A percentile compares a stretch with the other conserved stretches of the same genome.
These are phyloP conservation scores for Catostomus latipinnis DNA, from an alignment of 2,797 vertebrate species.

Conservation along the genomic window DNA sequence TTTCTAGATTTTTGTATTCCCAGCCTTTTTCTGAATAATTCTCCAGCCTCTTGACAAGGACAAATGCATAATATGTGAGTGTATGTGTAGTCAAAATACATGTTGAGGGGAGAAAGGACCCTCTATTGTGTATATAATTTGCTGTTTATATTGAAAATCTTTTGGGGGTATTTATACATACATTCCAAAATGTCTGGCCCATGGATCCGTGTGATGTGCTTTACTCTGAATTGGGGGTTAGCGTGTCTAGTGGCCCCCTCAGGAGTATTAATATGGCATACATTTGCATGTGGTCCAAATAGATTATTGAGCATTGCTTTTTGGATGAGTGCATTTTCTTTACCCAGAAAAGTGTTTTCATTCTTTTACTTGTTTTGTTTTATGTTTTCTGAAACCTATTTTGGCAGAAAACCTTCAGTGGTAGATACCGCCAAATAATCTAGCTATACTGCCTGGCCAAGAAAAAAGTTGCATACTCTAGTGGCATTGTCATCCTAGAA, in stretches of 20 bases:
- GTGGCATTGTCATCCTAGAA: too few relatives aligned
- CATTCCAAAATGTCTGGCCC: slow-evolving; percentile 13
- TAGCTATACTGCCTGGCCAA: neutral
- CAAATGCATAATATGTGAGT: neutral
- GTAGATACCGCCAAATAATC: slow-evolving; percentile 1
- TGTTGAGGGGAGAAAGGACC: neutral
- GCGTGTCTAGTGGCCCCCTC: slow-evolving; percentile 34
- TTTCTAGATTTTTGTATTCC: neutral
- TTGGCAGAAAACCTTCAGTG: neutral
- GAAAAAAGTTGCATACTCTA: too few relatives aligned
- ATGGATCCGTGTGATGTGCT: slow-evolving; percentile 33
- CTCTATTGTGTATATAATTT: slow-evolving; percentile 5
- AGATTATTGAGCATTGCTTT: slow-evolving; percentile 31
- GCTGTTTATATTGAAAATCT: slow-evolving; percentile 1
- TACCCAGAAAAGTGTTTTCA: slow-evolving; percentile 1
- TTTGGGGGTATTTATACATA: slow-evolving; percentile 5
- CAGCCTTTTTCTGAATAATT: neutral
- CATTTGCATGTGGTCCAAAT: slow-evolving; percentile 32
- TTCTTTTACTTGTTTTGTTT: slow-evolving; percentile 1
- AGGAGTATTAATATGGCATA: slow-evolving; percentile 26
- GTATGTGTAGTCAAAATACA: slow-evolving; percentile 12
- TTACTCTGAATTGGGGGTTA: slow-evolving; percentile 23
- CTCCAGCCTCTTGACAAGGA: neutral
- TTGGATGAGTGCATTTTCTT: slow-evolving; percentile 39
- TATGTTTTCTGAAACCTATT: slow-evolving; percentile 16